These are phyloP conservation scores for Drosophila kuntzei DNA, from an alignment of 2,888 invertebrate genomes.

Conservation along the genomic window DNA sequence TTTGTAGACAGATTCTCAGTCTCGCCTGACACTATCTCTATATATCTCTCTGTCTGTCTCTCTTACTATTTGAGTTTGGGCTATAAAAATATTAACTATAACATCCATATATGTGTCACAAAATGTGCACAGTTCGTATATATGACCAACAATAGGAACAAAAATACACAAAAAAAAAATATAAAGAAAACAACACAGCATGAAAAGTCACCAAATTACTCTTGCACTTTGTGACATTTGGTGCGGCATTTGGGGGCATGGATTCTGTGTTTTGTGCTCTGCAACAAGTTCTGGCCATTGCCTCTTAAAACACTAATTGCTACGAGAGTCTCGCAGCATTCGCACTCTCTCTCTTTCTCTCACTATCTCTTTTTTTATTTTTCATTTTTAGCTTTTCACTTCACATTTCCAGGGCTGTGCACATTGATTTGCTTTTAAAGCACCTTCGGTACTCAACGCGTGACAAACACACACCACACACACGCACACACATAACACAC, in stretches of 20 bases:
- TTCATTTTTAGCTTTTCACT: conserved; percentile 13
- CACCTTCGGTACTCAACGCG: conserved; percentile 54
- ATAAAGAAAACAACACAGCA: neutral
- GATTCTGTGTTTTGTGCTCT: conserved; percentile 46
- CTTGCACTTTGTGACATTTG: conserved; percentile 10
- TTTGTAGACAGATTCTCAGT: conserved; percentile 5
- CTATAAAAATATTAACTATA: conserved; percentile 15
- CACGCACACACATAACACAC: conserved; percentile 3
- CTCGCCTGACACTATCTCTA: conserved; percentile 9
- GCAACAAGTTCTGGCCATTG: conserved; percentile 61
- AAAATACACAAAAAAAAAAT: too few species aligned
- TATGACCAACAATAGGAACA: conserved; percentile 1
- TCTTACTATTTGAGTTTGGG: conserved; percentile 17
- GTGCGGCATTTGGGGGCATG: conserved; percentile 3
- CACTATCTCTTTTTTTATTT: neutral
- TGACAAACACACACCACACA: conserved; percentile 33
- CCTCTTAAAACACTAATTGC: conserved; percentile 7
- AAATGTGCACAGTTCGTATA: conserved; percentile 6
- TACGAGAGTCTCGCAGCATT: neutral
- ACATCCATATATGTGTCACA: conserved; percentile 52
- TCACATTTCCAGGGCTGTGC: conserved; percentile 52
- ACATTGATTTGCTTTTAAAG: conserved; percentile 62
- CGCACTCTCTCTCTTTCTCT: neutral
- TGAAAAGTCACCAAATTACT: neutral
- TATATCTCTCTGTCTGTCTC: conserved; percentile 2